phyloP scores from a whole-genome alignment of 1,140 invertebrate genomes.

The Bombus superbus region DNA sequence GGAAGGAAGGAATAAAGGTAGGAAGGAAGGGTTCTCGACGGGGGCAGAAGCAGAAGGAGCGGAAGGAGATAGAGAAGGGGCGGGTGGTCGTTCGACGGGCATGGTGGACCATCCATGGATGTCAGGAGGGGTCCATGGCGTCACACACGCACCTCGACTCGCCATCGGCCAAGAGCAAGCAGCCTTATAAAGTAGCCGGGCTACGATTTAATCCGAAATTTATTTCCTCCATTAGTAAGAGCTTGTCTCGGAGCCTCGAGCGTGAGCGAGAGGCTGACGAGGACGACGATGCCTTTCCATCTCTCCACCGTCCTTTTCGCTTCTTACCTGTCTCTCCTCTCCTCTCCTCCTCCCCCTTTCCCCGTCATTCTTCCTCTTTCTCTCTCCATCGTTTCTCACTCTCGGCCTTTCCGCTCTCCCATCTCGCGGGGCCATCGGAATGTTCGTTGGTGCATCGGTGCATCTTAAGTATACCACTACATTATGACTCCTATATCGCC shows the following conservation, averaged over 20 bases:
- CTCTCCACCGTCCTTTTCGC: constrained; percentile 41
- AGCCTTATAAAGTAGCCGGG: constrained; percentile 82
- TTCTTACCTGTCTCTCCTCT: constrained; percentile 55
- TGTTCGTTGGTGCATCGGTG: constrained; percentile 72
- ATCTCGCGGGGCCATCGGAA: constrained; percentile 74
- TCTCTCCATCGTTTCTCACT: background rate
- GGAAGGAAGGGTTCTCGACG: background rate
- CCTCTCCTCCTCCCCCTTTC: constrained; percentile 31
- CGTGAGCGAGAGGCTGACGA: constrained; percentile 81
- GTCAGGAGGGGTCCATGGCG: constrained; percentile 69
- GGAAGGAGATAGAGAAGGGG: constrained; percentile 43
- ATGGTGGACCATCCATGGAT: constrained; percentile 69
- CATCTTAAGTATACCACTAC: constrained; percentile 76
- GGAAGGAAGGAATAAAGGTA: constrained; percentile 9
- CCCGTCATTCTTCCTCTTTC: background rate
- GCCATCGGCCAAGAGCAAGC: constrained; percentile 65
- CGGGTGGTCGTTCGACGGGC: constrained; percentile 55
- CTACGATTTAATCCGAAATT: constrained; percentile 84
- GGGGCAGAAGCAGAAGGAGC: background rate
- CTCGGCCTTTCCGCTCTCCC: constrained; percentile 23
- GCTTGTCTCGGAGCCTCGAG: constrained; percentile 79
- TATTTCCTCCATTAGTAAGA: constrained; percentile 83
- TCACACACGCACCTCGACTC: constrained; percentile 69
- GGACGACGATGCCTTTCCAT: constrained; percentile 68
- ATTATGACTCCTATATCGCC: constrained; percentile 82